Conservation (phyloP, 2,797 vertebrate genomes). For the Cryptoprocta ferox region DNA sequence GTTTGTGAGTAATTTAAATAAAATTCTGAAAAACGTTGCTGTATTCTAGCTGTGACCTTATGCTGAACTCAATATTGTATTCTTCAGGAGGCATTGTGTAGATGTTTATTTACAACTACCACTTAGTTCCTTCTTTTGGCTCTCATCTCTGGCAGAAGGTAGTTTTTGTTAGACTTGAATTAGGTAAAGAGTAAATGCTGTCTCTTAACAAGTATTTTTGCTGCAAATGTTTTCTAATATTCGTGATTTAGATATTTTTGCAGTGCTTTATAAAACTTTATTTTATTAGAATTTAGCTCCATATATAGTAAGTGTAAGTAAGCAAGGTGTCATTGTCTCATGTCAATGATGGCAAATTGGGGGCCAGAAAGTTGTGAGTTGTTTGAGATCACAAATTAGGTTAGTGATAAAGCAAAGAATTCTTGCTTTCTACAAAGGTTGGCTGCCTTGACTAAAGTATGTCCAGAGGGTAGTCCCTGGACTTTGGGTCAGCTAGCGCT, state of each 20-base stretch:
- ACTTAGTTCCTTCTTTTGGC: neutral
- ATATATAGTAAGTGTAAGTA: neutral
- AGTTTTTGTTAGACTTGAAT: conserved; percentile 33
- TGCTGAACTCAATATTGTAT: neutral
- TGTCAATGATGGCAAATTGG: neutral
- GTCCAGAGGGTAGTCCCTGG: neutral
- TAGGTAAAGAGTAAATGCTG: conserved; percentile 16
- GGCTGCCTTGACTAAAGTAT: neutral
- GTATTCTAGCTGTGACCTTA: neutral
- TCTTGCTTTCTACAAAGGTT: neutral
- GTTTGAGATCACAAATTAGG: neutral
- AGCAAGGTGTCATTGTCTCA: neutral
- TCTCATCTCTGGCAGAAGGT: neutral
- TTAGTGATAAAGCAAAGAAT: neutral
- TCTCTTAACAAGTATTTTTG: conserved; percentile 17
- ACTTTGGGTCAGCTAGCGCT: neutral
- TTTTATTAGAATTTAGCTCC: neutral
- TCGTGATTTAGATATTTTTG: neutral
- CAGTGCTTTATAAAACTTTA: neutral
- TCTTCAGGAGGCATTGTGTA: neutral
- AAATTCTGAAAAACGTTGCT: neutral
- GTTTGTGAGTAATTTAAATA: conserved; percentile 20
- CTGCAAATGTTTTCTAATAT: neutral
- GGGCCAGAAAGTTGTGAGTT: neutral
- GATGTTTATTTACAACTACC: neutral